These are phyloP conservation scores for Drosophila neonasuta DNA, from an alignment of 2,888 invertebrate genomes.

Conservation along the genomic window DNA sequence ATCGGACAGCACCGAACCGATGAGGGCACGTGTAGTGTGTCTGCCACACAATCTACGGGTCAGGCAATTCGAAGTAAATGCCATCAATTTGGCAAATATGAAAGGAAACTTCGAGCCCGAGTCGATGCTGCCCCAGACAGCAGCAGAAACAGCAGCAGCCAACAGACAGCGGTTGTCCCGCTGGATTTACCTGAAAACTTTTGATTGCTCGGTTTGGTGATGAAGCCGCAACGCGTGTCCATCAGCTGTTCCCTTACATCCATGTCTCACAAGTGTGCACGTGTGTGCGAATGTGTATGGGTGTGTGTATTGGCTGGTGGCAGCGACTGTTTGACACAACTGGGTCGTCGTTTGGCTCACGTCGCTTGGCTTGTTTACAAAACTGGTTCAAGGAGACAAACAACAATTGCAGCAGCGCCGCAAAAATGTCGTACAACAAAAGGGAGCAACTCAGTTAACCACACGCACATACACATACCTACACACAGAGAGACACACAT, in stretches of 20 bases:
- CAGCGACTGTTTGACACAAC: slow-evolving; percentile 61
- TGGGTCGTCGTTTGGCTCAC: slow-evolving; percentile 47
- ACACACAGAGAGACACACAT: slow-evolving; percentile 3
- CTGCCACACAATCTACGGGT: background rate
- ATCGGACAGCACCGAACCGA: background rate
- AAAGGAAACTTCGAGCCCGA: slow-evolving; percentile 6
- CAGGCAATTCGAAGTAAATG: slow-evolving; percentile 9
- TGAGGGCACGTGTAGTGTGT: slow-evolving; percentile 38
- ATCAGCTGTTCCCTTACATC: slow-evolving; percentile 39
- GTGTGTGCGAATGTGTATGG: slow-evolving; percentile 19
- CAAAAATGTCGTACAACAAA: slow-evolving; percentile 65
- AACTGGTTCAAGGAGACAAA: slow-evolving; percentile 75
- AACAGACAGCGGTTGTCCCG: slow-evolving; percentile 24
- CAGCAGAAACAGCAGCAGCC: background rate
- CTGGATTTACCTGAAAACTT: slow-evolving; percentile 42
- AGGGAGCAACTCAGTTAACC: slow-evolving; percentile 49
- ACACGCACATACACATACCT: slow-evolving; percentile 20
- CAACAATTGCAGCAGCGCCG: slow-evolving; percentile 60
- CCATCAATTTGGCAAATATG: slow-evolving; percentile 15
- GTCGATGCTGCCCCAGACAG: slow-evolving; percentile 1
- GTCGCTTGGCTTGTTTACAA: slow-evolving; percentile 36
- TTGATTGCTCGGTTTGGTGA: slow-evolving; percentile 44
- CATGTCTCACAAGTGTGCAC: slow-evolving; percentile 10
- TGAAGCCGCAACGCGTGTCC: slow-evolving; percentile 56
- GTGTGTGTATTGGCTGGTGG: slow-evolving; percentile 30